Evolutionary conservation across 23 tunicate species (phyloP), one percentile per base, ranked within the genome.

Genomic region (Trididemnum miniatum): DNA sequence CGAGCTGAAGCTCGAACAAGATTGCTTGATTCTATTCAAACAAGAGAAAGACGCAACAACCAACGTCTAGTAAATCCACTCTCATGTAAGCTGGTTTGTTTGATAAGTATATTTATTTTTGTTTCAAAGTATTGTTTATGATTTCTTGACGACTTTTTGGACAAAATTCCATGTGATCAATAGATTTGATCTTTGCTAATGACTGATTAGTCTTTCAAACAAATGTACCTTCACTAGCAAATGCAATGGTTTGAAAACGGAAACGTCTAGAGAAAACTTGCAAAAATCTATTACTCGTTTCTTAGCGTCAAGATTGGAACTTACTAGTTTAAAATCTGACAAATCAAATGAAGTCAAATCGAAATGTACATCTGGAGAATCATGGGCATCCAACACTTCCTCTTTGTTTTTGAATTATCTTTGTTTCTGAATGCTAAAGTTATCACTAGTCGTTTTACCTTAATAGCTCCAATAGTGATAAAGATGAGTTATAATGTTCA

Each of bases 1-100:
- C 77, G 84, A 28, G 75, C 50, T 1, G 77, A 79, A 34, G 59
- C 59, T 38, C 36, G 82, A 39, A 59, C 38, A 59, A 71, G 87
- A 27, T 34, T 79, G 15, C 74, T 78, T 79, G 88, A 84, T 7
- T 63, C 71, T 9, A 44, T 79, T 33, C 37, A 69, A 7, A 74
- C 62, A 3, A 23, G 60, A 40, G n/a, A n/a, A n/a, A n/a, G n/a
- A n/a, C n/a, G n/a, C n/a, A n/a, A n/a, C n/a, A n/a, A n/a, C n/a
- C n/a, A n/a, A n/a, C n/a, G n/a, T n/a, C n/a, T n/a, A n/a, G n/a
- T n/a, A n/a, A n/a, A n/a, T n/a, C n/a, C n/a, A n/a, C n/a, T n/a
- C n/a, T n/a, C n/a, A n/a, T n/a, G n/a, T n/a, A n/a, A n/a, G n/a
- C n/a, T n/a, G n/a, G n/a, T n/a, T n/a, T n/a, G n/a, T n/a, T n/a